Conservation (phyloP, 35 echinoderm and acorn worm species). For the Holothuria glaberrima region DNA sequence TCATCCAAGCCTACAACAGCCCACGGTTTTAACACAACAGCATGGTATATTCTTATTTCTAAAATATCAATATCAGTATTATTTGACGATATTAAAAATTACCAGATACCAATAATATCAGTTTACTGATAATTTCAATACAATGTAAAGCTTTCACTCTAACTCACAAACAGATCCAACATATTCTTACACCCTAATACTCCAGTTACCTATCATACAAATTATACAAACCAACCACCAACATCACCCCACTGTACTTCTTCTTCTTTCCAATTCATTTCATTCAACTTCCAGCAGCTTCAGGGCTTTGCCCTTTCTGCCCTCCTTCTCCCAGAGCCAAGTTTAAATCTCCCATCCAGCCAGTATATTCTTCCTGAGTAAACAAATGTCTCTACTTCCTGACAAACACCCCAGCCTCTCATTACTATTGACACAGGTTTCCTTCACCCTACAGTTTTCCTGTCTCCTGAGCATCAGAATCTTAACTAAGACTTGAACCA, state of each 20-base stretch:
- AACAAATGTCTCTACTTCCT: conserved; percentile 30
- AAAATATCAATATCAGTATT: too few species aligned
- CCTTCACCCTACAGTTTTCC: neutral
- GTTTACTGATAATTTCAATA: too few species aligned
- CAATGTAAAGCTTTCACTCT: too few species aligned
- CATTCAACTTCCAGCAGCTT: neutral
- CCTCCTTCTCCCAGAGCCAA: neutral
- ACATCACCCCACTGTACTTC: neutral
- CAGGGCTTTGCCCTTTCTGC: conserved; percentile 7
- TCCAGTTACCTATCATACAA: too few species aligned
- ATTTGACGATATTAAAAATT: too few species aligned
- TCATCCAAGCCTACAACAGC: too few species aligned
- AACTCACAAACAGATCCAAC: too few species aligned
- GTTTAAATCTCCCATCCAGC: neutral
- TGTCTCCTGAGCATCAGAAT: conserved; percentile 23
- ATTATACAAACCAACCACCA: too few species aligned
- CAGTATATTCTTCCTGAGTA: conserved; percentile 48
- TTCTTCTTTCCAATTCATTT: neutral
- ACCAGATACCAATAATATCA: too few species aligned
- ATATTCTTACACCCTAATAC: too few species aligned
- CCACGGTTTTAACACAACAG: too few species aligned
- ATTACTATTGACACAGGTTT: conserved; percentile 23
- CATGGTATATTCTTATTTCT: too few species aligned
- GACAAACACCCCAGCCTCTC: conserved; percentile 20
- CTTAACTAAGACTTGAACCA: neutral